These are phyloP conservation scores for Rhamnusium bicolor DNA, from an alignment of 2,888 invertebrate genomes.

Conservation along the genomic window DNA sequence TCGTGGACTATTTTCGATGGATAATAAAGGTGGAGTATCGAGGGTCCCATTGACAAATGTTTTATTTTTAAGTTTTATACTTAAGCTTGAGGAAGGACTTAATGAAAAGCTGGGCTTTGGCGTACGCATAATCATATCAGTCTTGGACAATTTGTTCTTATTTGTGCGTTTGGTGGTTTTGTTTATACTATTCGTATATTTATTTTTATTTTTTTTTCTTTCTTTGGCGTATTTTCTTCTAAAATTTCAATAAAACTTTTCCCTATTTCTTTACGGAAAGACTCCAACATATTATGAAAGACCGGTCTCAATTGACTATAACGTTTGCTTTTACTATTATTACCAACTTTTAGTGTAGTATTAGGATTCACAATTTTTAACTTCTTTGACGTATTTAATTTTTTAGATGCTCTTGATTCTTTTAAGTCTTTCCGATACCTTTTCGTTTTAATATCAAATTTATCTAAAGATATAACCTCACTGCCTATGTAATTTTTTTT, in stretches of 20 bases:
- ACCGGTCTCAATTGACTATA: constrained; percentile 20
- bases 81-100: background rate
- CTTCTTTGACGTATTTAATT: background rate
- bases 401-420: too few species aligned
- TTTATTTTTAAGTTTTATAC: background rate
- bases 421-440: background rate
- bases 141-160: background rate
- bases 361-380: constrained; percentile 19
- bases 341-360: background rate
- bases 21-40: background rate
- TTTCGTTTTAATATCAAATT: background rate
- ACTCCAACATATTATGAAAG: constrained; percentile 27
- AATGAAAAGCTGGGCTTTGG: background rate
- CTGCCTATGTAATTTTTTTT: background rate
- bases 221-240: background rate
- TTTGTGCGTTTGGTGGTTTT: background rate
- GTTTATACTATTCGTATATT: background rate
- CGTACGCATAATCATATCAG: background rate
- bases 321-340: background rate
- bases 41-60: background rate
- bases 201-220: background rate
- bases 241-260: constrained; percentile 1
- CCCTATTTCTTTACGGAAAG: constrained; percentile 26
- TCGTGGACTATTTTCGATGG: background rate
- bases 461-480: background rate